These are phyloP conservation scores for Perizoma flavofasciatum DNA, from an alignment of 2,888 invertebrate genomes.

Conservation along the genomic window DNA sequence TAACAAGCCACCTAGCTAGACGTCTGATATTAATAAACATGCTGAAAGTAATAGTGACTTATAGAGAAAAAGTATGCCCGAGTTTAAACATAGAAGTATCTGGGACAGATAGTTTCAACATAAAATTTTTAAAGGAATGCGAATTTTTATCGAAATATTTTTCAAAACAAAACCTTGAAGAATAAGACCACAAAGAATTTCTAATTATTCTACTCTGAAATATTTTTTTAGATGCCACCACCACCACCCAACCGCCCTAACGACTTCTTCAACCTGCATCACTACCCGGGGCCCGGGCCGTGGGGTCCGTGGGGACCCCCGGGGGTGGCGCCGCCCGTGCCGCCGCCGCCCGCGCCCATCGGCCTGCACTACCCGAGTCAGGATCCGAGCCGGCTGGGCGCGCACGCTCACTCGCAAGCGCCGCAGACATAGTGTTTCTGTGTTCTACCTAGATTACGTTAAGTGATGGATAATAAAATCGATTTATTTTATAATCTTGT, in stretches of 20 bases:
- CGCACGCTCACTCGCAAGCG: constrained; percentile 77
- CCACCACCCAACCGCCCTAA: constrained; percentile 82
- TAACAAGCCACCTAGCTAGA: no score
- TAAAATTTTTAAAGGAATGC: no score
- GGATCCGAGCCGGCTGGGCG: constrained; percentile 96
- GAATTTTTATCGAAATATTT: no score
- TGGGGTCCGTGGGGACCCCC: constrained; percentile 55
- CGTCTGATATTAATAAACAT: no score
- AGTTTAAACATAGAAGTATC: no score
- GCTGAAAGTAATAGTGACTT: no score
- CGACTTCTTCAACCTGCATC: constrained; percentile 86
- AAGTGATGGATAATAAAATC: constrained; percentile 27
- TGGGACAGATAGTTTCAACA: no score
- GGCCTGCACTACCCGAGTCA: constrained; percentile 97
- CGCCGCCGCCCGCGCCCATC: constrained; percentile 81
- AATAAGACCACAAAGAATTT: no score
- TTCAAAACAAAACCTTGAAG: no score
- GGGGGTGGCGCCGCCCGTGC: constrained; percentile 42
- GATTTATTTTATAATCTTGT: not conserved
- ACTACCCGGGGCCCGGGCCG: constrained; percentile 57
- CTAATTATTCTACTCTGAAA: no score
- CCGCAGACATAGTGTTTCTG: constrained; percentile 60
- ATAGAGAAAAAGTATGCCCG: no score
- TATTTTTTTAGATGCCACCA: constrained; percentile 65
- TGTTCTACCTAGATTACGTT: constrained; percentile 2